Evolutionary conservation across 2,113 vertebrate genomes (phyloP).

Genomic region (Tragulus kanchil): DNA sequence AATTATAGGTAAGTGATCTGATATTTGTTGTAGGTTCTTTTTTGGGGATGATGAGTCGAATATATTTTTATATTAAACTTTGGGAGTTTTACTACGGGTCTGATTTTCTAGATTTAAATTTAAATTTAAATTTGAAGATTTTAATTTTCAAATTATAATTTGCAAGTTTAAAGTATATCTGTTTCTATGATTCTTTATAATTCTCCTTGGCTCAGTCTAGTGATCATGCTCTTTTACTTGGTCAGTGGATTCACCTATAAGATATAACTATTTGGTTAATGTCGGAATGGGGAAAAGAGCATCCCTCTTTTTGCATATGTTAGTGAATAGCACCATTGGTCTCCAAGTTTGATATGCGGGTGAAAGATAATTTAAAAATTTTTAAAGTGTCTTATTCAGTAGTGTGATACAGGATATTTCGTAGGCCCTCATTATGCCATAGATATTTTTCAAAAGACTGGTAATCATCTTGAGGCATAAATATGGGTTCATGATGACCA

Average conservation of each 20-base stretch:
- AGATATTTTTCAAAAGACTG: too few species aligned
- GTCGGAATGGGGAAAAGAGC: background rate
- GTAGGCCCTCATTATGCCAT: too few species aligned
- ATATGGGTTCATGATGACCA: slow-evolving; percentile 58
- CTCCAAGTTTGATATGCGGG: background rate
- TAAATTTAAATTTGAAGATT: too few species aligned
- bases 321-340: background rate
- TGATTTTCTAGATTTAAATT: too few species aligned
- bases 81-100: background rate
- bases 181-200: background rate
- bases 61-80: background rate
- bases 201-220: background rate
- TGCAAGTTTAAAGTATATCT: background rate
- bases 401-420: background rate
- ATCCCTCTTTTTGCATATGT: background rate
- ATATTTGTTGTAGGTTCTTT: background rate
- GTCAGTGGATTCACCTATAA: background rate
- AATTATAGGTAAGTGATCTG: background rate
- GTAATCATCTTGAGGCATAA: slow-evolving; percentile 56
- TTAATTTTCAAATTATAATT: too few species aligned
- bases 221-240: background rate
- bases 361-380: background rate
- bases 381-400: background rate
- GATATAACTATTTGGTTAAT: background rate
- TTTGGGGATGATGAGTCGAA: background rate